Evolutionary conservation across 2,888 invertebrate genomes (phyloP), one percentile per base, ranked within the genome.

Genomic region (Rugalucina vietnamica): DNA sequence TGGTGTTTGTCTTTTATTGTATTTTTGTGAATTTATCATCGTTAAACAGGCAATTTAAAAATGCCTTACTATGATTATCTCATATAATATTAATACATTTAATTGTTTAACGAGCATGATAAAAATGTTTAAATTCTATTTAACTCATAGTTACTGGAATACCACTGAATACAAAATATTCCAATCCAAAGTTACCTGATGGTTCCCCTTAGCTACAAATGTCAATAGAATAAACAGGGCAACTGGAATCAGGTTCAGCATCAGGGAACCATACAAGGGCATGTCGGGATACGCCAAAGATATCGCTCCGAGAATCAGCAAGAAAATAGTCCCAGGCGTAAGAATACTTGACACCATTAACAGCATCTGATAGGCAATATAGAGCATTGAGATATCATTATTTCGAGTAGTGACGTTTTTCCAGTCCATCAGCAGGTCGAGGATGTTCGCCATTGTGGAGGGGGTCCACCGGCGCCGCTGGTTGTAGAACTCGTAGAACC

Each of bases 391-490:
- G 91, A 99, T 99, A 93, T 99, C 99, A 94, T 99, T 99, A 94
- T 99, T 99, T 91, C 99, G 97, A 95, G 98, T 97, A 85, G 99
- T 98, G 18, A 91, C 91, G 70, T 88, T 90, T 60, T 87, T 89
- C 89, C 91, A 92, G 84, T 90, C 91, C 82, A 90, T 76, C 10
- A 94, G 87, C 92, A 99, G 96, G 95, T 99, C 99, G 97, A 99
- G 97, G 94, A 99, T 99, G 95, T 99, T 99, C 85, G 99, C 99
- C 95, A 99, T 98, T 60, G 99, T 99, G 0, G 99, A 99, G 4
- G 99, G 99, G 84, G 98, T 99, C 99, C 99, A 99, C 90, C 99
- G 97, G 94, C 99, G 97, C 86, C 99, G 97, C 95, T 99, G 99
- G 94, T 99, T 99, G 96, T 98, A 99, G 95, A 99, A 99, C 89